These are phyloP conservation scores for Erpobdella octoculata DNA, from an alignment of 2,888 invertebrate genomes.

Conservation along the genomic window DNA sequence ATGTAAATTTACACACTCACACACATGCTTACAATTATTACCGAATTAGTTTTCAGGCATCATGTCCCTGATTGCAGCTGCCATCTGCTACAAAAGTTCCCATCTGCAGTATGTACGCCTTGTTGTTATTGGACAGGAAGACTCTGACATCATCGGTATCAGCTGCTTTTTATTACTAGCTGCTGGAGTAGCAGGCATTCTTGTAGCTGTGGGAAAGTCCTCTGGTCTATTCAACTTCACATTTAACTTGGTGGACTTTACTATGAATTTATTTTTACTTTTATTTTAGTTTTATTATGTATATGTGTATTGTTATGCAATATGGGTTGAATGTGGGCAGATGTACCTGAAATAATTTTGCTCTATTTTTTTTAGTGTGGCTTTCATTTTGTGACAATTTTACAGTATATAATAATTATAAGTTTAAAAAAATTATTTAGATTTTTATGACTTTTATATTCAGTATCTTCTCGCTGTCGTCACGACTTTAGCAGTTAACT, in stretches of 20 bases:
- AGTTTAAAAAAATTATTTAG: no score
- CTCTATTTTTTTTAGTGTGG: no score
- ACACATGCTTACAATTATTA: no score
- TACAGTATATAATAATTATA: no score
- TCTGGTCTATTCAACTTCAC: not conserved
- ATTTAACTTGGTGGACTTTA: constrained; percentile 22
- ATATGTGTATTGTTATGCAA: no score
- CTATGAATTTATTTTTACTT: no score
- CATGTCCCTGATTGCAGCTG: constrained; percentile 7
- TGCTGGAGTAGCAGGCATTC: constrained; percentile 3
- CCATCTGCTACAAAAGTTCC: constrained; percentile 6
- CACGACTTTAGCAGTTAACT: not conserved
- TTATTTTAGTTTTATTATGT: no score
- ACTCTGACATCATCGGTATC: not conserved
- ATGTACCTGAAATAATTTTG: no score
- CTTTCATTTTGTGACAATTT: no score
- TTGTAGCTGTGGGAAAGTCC: constrained; percentile 6
- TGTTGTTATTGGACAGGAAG: not conserved
- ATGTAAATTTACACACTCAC: no score
- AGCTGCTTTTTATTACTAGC: constrained; percentile 15
- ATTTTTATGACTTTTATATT: no score
- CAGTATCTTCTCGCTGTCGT: constrained; percentile 10
- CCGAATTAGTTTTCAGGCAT: constrained; percentile 21
- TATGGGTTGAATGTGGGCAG: no score
- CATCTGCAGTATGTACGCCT: not conserved